These are phyloP conservation scores for Atta colombica DNA, from an alignment of 1,140 invertebrate species.

Conservation along the genomic window DNA sequence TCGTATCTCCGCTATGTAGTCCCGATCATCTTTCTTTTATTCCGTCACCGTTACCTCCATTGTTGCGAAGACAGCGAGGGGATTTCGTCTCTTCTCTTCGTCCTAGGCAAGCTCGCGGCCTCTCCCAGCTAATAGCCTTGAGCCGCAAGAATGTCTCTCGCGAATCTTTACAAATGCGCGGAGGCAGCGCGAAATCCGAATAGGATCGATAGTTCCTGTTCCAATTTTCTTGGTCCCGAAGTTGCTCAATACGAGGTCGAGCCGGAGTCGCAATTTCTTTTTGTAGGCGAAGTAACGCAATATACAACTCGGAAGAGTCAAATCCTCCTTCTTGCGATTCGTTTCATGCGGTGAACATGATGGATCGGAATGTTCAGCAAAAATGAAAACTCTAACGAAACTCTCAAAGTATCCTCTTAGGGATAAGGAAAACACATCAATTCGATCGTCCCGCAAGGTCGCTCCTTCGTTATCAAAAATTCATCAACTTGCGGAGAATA, in stretches of 20 bases:
- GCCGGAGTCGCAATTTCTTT: neutral
- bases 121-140: constrained; percentile 37
- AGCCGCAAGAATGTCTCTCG: constrained; percentile 20
- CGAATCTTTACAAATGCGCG: constrained; percentile 42
- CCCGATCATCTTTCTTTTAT: constrained; percentile 52
- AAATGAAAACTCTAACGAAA: constrained; percentile 10
- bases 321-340: neutral
- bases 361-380: neutral
- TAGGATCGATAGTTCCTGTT: constrained; percentile 55
- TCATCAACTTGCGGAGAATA: constrained; percentile 6
- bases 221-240: constrained; percentile 47
- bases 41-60: neutral
- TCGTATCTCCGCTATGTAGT: constrained; percentile 40
- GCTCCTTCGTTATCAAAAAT: constrained; percentile 26
- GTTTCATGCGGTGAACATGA: neutral
- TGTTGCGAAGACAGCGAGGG: neutral
- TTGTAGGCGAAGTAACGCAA: neutral
- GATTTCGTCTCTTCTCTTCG: constrained; percentile 30
- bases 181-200: neutral
- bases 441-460: constrained; percentile 3
- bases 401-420: neutral
- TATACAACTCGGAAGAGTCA: neutral
- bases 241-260: constrained; percentile 19
- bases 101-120: neutral
- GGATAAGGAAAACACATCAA: neutral